Evolutionary conservation across 2,888 invertebrate species (phyloP), one percentile per base, ranked within the genome.

Genomic region (Limnephilus lunatus): DNA sequence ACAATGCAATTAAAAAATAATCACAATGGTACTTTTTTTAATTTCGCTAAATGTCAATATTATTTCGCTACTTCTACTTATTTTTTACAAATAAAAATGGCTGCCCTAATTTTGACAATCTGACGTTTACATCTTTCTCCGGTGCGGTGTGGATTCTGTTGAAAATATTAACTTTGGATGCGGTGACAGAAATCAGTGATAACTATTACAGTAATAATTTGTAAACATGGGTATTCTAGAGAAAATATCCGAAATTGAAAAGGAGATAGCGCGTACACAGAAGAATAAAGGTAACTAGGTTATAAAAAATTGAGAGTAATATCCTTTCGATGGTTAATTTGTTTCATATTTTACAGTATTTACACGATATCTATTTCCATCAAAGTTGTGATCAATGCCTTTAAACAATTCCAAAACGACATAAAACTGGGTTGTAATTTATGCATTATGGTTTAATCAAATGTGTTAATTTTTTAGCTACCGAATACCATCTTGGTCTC

Each of bases 241-340:
- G 95, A 99, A 99, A 97, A 99, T 99, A 95, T 98, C 99, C 9
- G 99, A 99, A 97, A 99, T 99, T 94, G 99, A 99, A 95, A 98
- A 98, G 95, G 99, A 99, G 97, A 99, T 99, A 94, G 98, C 99
- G 30, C 97, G 99, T 94, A 99, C 99, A 31, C 99, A 99, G 95
- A 99, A 99, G 96, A 99, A 99, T 96, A 99, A 99, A 98, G 99
- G 99, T 99, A 92, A 53, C 25, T 25, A 85, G 39, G 81, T 92
- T 91, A 90, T 89, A 85, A 90, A 44, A 85, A 48, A 44, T 12
- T 39, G 25, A 31, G 44, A 80, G 32, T 30, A 85, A 82, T 9
- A 44, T 30, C 44, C 30, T 86, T 48, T n/a, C 68, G 25, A 68
- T 9, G 25, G 19, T 68, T 25, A n/a, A 68, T 68, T n/a, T 68